These are phyloP conservation scores for Odontomyia ornata DNA, from an alignment of 2,888 invertebrate species.

Conservation along the genomic window DNA sequence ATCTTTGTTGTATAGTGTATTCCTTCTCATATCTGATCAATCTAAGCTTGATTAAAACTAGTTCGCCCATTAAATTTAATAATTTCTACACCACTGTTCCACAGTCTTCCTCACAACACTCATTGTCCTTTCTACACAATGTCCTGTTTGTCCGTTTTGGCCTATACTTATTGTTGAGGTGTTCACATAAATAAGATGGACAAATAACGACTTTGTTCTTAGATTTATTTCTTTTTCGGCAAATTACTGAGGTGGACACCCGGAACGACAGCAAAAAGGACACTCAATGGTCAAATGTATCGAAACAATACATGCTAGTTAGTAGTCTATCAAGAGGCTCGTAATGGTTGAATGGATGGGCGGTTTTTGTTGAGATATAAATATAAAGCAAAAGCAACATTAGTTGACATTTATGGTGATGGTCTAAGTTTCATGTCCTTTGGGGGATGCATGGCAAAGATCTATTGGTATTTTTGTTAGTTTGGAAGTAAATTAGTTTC, in stretches of 20 bases:
- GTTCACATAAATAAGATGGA: conserved; percentile 56
- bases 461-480: conserved; percentile 24
- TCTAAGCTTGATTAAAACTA: no score
- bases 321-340: neutral
- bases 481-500: conserved; percentile 27
- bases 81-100: neutral
- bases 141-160: neutral
- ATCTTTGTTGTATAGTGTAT: no score
- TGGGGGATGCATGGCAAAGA: neutral
- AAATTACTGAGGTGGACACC: conserved; percentile 38
- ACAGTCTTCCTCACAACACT: neutral
- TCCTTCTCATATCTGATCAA: no score
- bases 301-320: neutral
- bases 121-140: neutral
- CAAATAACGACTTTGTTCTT: conserved; percentile 51
- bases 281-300: conserved; percentile 49
- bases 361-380: conserved; percentile 38
- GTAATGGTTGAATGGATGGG: conserved; percentile 48
- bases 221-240: conserved; percentile 55
- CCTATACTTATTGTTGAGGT: conserved; percentile 55
- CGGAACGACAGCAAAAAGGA: neutral
- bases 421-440: conserved; percentile 32
- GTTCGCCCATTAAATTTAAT: no score
- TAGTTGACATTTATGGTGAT: conserved; percentile 47
- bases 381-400: conserved; percentile 31